A percentile compares a stretch with the other conserved stretches of the same genome.
Conservation (phyloP, 1,140 invertebrate species). For the Galleria mellonella region DNA sequence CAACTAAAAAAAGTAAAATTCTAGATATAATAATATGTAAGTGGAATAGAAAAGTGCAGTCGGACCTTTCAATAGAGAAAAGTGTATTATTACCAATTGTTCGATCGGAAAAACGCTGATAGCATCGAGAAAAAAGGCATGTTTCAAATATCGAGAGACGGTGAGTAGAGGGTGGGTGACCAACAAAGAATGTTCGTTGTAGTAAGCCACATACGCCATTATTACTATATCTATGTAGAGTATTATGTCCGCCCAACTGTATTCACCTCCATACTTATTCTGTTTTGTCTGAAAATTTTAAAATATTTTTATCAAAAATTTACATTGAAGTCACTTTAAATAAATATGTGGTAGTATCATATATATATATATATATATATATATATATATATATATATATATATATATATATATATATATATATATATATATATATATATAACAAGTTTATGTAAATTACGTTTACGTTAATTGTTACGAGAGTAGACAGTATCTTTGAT, state of each 20-base stretch:
- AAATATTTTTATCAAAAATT: slow-evolving; percentile 1
- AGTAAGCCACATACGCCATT: slow-evolving; percentile 64
- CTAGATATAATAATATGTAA: neutral
- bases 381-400: too few relatives aligned
- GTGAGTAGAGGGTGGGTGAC: slow-evolving; percentile 61
- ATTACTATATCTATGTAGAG: slow-evolving; percentile 56
- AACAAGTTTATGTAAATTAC: too few relatives aligned
- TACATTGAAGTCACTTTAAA: too few relatives aligned
- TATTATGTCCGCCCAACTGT: slow-evolving; percentile 36
- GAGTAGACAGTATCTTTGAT: too few relatives aligned
- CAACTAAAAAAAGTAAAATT: neutral
- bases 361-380: too few relatives aligned
- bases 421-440: too few relatives aligned
- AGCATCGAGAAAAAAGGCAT: slow-evolving; percentile 49
- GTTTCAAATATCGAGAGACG: slow-evolving; percentile 50
- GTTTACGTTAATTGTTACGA: too few relatives aligned
- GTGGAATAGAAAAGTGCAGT: slow-evolving; percentile 1
- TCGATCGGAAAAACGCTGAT: slow-evolving; percentile 61
- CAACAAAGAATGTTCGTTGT: slow-evolving; percentile 50
- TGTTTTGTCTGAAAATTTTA: slow-evolving; percentile 40
- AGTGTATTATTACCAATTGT: slow-evolving; percentile 31
- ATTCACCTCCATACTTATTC: slow-evolving; percentile 21
- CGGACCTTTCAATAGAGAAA: neutral
- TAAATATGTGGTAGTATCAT: too few relatives aligned
- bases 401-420: too few relatives aligned